These are phyloP conservation scores for Perizoma affinitatum DNA, from an alignment of 2,888 invertebrate genomes.

Conservation along the genomic window DNA sequence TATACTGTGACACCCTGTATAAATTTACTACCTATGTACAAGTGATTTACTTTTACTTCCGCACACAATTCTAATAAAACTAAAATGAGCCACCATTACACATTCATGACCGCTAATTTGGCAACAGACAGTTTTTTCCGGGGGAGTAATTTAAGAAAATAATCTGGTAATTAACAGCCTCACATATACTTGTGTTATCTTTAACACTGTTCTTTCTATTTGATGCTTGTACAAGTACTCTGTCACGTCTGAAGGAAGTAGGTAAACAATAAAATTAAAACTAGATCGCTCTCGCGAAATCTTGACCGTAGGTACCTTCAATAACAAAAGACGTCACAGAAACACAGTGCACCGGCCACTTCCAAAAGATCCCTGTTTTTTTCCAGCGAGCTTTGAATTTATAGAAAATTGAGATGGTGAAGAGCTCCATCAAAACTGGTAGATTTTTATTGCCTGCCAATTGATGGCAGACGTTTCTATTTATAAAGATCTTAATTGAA, in stretches of 20 bases:
- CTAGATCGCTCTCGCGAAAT: conserved; percentile 50
- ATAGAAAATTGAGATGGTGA: background rate
- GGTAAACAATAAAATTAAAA: conserved; percentile 41
- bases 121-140: conserved; percentile 10
- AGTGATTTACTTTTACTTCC: no score
- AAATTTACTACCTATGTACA: no score
- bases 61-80: no score
- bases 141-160: conserved; percentile 1
- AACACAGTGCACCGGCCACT: conserved; percentile 25
- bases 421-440: conserved; percentile 35
- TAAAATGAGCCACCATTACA: no score
- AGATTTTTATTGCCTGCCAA: conserved; percentile 34
- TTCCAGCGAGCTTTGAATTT: background rate
- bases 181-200: no score
- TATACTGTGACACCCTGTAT: no score
- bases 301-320: conserved; percentile 32
- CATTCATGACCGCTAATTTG: conserved; percentile 7
- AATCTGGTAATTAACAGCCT: background rate
- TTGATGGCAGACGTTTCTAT: conserved; percentile 40
- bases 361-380: conserved; percentile 23
- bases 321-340: conserved; percentile 37
- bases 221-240: conserved; percentile 4
- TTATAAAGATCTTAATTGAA: conserved; percentile 35
- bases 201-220: background rate
- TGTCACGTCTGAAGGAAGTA: conserved; percentile 27